Evolutionary conservation across 2,888 invertebrate species (phyloP).

Genomic region (Polydrusus pterygomalis): DNA sequence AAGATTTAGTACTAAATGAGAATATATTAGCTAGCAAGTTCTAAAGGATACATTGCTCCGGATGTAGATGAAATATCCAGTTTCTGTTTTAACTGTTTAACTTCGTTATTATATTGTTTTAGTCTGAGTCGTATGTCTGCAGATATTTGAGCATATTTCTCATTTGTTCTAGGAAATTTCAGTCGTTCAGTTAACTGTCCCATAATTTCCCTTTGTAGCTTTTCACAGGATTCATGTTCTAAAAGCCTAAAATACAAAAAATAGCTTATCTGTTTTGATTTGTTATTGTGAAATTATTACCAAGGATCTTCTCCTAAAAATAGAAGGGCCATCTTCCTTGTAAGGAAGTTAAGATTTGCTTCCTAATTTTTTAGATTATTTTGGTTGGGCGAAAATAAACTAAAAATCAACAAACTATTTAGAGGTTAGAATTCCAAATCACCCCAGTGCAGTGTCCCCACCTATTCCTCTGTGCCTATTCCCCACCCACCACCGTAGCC

Average conservation of each 20-base stretch:
- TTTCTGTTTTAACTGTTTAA: constrained; percentile 76
- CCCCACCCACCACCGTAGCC: too few species aligned
- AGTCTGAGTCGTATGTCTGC: constrained; percentile 76
- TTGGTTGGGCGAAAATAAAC: background rate
- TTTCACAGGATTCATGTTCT: constrained; percentile 81
- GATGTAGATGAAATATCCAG: constrained; percentile 70
- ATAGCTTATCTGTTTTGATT: constrained; percentile 8
- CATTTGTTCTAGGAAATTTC: constrained; percentile 73
- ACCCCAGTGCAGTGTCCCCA: too few species aligned
- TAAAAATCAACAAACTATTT: background rate
- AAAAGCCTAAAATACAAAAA: constrained; percentile 73
- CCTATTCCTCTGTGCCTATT: too few species aligned
- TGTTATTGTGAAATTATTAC: constrained; percentile 63
- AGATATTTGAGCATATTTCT: constrained; percentile 76
- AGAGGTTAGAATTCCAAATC: too few species aligned
- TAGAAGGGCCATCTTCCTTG: constrained; percentile 69
- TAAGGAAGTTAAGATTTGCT: too few species aligned
- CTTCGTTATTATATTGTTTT: constrained; percentile 78
- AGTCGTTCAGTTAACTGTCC: constrained; percentile 77
- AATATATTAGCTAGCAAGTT: background rate
- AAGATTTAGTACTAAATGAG: too few species aligned
- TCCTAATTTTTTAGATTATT: too few species aligned
- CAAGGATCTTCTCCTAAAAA: constrained; percentile 73
- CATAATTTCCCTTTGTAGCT: constrained; percentile 78
- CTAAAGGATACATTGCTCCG: constrained; percentile 70